These are phyloP conservation scores for Danio rerio DNA, from an alignment of 2,113 vertebrate genomes.

Conservation along the genomic window GRCz12tu NC_133183.1:60619001-60619500, in stretches of 20 bases:
- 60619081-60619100: slow-evolving; percentile 77
- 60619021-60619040: slow-evolving; percentile 80
- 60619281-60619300: not conserved
- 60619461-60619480: too few relatives aligned
- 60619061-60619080: slow-evolving; percentile 72
- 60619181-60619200: not conserved
- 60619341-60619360: not conserved
- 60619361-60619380: too few relatives aligned
- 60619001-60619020: slow-evolving; percentile 77
- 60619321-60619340: not conserved
- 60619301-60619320: not conserved
- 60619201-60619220: not conserved
- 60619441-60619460: too few relatives aligned
- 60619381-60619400: too few relatives aligned
- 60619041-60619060: slow-evolving; percentile 77
- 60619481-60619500: too few relatives aligned
- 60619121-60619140: slow-evolving; percentile 67
- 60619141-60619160: slow-evolving; percentile 66
- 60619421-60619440: too few relatives aligned
- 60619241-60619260: not conserved
- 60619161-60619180: slow-evolving; percentile 16
- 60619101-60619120: slow-evolving; percentile 66
- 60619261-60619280: slow-evolving; percentile 13
- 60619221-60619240: not conserved
- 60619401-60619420: too few relatives aligned